phyloP scores from a whole-genome alignment of 1,140 invertebrate genomes.

The Oreohelix idahoensis region DNA sequence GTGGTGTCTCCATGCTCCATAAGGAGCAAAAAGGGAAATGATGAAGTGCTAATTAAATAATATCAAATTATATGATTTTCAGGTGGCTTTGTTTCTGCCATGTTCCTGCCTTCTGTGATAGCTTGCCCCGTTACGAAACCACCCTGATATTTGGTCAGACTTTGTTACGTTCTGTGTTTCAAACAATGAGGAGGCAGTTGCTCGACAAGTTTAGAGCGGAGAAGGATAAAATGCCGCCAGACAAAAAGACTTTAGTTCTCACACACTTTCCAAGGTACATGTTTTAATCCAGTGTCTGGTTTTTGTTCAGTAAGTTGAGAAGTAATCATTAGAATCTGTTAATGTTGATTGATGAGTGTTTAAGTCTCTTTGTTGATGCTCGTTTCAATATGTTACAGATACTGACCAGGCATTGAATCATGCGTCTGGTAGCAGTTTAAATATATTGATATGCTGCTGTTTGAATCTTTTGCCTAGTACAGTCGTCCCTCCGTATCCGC shows the following conservation, averaged over 20 bases:
- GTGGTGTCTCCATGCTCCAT: no score
- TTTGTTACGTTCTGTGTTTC: constrained; percentile 88
- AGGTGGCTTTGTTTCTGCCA: constrained; percentile 97
- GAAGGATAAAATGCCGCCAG: constrained; percentile 88
- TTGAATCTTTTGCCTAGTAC: no score
- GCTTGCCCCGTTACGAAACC: constrained; percentile 89
- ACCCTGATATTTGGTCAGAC: constrained; percentile 91
- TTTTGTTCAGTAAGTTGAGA: no score
- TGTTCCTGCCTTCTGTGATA: constrained; percentile 95
- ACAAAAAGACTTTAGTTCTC: constrained; percentile 82
- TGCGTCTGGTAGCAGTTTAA: no score
- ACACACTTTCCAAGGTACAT: constrained; percentile 80
- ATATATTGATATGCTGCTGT: no score
- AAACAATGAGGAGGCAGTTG: constrained; percentile 89
- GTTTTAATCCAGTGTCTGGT: background rate
- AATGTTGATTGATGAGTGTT: no score
- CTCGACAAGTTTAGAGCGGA: constrained; percentile 91
- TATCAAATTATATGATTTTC: constrained; percentile 6
- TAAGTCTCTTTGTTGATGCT: background rate
- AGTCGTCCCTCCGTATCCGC: no score
- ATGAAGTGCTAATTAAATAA: background rate
- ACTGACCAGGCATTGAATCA: no score
- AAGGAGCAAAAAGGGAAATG: no score
- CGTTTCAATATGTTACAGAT: no score
- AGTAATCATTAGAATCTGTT: no score